Evolutionary conservation across 2,113 vertebrate genomes (phyloP).

Genomic region (Phocoena phocoena): DNA sequence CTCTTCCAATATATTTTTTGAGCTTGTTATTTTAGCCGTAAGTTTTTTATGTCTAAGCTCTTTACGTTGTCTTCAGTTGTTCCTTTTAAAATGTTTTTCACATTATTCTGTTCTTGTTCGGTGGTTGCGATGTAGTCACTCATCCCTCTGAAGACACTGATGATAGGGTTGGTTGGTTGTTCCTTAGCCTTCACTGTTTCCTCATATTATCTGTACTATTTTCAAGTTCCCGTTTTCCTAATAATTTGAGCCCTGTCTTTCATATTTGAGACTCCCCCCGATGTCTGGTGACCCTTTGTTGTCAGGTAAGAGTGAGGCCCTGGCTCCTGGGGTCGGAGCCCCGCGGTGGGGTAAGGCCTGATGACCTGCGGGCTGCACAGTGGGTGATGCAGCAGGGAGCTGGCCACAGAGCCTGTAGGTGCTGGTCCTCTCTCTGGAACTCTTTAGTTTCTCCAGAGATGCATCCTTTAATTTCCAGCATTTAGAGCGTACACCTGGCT

Average conservation of each 20-base stretch:
- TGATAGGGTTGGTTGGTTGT: background rate
- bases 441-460: background rate
- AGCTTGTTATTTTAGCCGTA: background rate
- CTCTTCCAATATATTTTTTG: background rate
- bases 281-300: background rate
- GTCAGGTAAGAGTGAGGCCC: background rate
- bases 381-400: background rate
- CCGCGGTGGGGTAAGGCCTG: background rate
- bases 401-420: background rate
- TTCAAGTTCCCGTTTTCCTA: background rate
- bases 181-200: background rate
- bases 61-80: background rate
- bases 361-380: background rate
- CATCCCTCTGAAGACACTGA: background rate
- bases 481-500: background rate
- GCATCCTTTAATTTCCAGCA: accelerated
- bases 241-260: background rate
- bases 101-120: background rate
- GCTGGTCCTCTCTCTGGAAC: too few relatives aligned
- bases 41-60: background rate
- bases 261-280: background rate
- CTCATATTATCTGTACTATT: background rate
- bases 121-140: too few relatives aligned
- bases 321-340: background rate
- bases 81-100: background rate